Base-by-base conservation (phyloP, 2,888 invertebrate species). In the Gonocerus acuteangulatus region DNA sequence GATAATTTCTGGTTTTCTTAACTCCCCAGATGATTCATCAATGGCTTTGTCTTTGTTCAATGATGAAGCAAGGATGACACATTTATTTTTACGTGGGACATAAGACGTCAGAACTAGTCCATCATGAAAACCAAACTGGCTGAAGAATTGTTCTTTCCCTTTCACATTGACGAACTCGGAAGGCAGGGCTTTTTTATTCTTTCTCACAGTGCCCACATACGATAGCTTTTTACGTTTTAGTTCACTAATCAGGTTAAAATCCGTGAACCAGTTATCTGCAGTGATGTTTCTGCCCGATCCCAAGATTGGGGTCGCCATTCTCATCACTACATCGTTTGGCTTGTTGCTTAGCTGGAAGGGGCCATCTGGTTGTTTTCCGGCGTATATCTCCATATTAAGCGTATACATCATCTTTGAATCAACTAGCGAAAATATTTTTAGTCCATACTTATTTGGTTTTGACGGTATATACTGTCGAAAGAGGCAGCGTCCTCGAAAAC, bases 311-410 rank as follows among this genome's bases (percentile, higher is more conserved):
- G n/a, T n/a, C n/a, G n/a, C n/a, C n/a, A n/a, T n/a, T n/a, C n/a
- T n/a, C n/a, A 62, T 60, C 36, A 60, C 62, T 19, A 66, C 60
- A 56, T 47, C 48, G 36, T 6, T 32, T 18, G 62, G 44, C 44
- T 42, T 48, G 52, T 66, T 64, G 36, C 39, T 60, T 21, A 34
- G 19, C 27, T 27, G 16, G 39, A 39, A 62, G n/a, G 62, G 61
- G 18, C 65, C 66, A 34, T 61, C 23, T 4, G 60, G 60, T 48
- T 66, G 65, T 45, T 48, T 54, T 47, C 64, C 65, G 16, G 36
- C 47, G 32, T 65, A 66, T 16, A 66, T 45, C 48, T 67, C 66
- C 23, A 65, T 18, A 16, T 66, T 64, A 34, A 16, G 21, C 22
- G 57, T 61, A 42, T 65, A 65, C 15, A 49, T 11, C 49, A 49